phyloP scores from a whole-genome alignment of 2,888 invertebrate genomes.

The Plagodis pulveraria region DNA sequence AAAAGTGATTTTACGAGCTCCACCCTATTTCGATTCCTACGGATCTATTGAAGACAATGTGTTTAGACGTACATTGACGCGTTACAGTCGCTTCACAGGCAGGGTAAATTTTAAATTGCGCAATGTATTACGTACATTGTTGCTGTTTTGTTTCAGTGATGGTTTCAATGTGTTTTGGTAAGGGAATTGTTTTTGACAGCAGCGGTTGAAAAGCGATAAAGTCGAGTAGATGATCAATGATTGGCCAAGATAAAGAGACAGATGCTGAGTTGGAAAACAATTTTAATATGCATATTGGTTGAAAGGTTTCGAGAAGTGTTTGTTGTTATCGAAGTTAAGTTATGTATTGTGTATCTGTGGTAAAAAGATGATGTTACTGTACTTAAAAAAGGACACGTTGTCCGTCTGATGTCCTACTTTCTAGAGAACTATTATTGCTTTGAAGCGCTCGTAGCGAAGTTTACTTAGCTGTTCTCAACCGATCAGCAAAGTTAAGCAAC shows the following conservation, averaged over 20 bases:
- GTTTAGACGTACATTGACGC: constrained; percentile 33
- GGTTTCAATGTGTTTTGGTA: constrained; percentile 25
- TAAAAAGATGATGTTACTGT: too few relatives aligned
- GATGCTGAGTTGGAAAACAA: constrained; percentile 23
- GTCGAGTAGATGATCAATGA: constrained; percentile 35
- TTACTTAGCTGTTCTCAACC: too few relatives aligned
- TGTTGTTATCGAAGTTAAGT: too few relatives aligned
- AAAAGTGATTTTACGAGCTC: constrained; percentile 47
- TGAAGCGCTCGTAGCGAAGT: too few relatives aligned
- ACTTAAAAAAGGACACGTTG: too few relatives aligned
- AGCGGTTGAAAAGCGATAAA: constrained; percentile 30
- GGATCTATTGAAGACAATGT: constrained; percentile 9
- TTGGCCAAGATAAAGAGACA: constrained; percentile 27
- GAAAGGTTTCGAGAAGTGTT: not conserved
- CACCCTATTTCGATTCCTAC: constrained; percentile 10
- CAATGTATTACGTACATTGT: constrained; percentile 31
- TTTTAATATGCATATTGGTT: constrained; percentile 4
- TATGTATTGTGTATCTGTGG: too few relatives aligned
- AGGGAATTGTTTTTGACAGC: constrained; percentile 41
- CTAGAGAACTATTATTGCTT: too few relatives aligned
- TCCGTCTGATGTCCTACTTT: too few relatives aligned
- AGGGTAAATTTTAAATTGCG: constrained; percentile 21
- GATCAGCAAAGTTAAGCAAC: too few relatives aligned
- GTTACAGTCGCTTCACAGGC: constrained; percentile 23
- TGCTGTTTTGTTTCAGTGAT: constrained; percentile 13